Evolutionary conservation across 1,140 invertebrate genomes (phyloP), one percentile per base, ranked within the genome.

Genomic region (Sarcophaga peregrina): DNA sequence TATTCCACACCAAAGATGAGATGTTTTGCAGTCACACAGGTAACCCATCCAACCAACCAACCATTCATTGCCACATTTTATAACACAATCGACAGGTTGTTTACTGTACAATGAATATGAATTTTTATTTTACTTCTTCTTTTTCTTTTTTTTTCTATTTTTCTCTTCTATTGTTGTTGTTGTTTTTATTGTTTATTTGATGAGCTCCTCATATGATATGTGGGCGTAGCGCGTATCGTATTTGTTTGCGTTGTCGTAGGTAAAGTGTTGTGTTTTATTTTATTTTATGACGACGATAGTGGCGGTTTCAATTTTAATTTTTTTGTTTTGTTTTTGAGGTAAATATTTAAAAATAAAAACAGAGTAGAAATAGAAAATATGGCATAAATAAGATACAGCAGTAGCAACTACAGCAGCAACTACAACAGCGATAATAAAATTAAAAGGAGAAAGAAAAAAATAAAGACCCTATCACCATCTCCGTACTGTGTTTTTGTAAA

Each of bases 301-400:
- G 62, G 62, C 20, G 62, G 62, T 68, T 68, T 68, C 62, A 68
- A 68, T 68, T 68, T 68, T 68, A 68, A 68, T 68, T 68, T 68
- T 68, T 68, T n/a, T n/a, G n/a, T n/a, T n/a, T n/a, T n/a, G n/a
- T n/a, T 68, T 68, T 68, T 68, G 62, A 10, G 62, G 62, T 68
- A 25, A 68, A 68, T 68, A 25, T 68, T 68, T 20, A 20, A 58
- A n/a, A 58, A n/a, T 3, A n/a, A 58, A 15, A 58, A 7, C 11
- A 37, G 4, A 37, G 25, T 37, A 37, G 25, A 37, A 37, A 37
- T 37, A 37, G 25, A 37, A 37, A 37, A 37, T 37, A 37, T 37
- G 25, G 25, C 25, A 37, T 37, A 37, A 37, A 37, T 37, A n/a
- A 58, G 15, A 58, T 10, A 68, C 62, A 25, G 8, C n/a, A 68